A percentile compares a stretch with the other conserved stretches of the same genome.
Conservation (phyloP, 2,797 vertebrate genomes). For the Hippopotamyrus pictus region DNA sequence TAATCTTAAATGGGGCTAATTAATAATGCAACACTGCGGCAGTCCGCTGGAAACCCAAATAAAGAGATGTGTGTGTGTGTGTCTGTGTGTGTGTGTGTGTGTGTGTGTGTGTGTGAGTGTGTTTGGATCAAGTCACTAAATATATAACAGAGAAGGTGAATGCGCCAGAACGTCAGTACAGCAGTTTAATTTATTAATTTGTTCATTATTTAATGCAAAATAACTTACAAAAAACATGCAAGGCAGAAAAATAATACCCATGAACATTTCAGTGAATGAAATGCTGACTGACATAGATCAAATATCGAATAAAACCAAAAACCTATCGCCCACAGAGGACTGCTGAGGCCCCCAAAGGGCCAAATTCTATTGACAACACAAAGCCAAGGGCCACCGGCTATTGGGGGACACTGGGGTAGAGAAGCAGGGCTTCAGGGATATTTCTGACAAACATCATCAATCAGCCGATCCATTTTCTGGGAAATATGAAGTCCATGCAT, state of each 20-base stretch:
- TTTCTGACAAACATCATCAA: background rate
- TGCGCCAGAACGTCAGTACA: background rate
- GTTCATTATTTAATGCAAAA: background rate
- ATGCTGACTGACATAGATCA: background rate
- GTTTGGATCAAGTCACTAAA: background rate
- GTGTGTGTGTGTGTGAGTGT: background rate
- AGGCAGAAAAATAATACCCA: background rate
- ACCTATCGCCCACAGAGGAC: background rate
- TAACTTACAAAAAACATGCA: background rate
- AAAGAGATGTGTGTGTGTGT: background rate
- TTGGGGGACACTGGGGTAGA: background rate
- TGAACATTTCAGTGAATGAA: background rate
- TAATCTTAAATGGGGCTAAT: conserved; percentile 10
- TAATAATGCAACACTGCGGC: background rate
- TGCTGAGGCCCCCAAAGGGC: background rate
- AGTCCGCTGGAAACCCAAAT: background rate
- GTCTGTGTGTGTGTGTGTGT: background rate
- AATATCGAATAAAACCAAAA: background rate
- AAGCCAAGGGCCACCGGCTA: background rate
- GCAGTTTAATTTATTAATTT: background rate
- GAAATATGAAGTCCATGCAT: background rate
- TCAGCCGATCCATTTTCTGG: background rate
- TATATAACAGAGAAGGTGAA: background rate
- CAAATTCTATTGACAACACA: background rate
- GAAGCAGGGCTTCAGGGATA: background rate